phyloP scores from a whole-genome alignment of 2,888 invertebrate species.

The Ectropis crepuscularia region DNA sequence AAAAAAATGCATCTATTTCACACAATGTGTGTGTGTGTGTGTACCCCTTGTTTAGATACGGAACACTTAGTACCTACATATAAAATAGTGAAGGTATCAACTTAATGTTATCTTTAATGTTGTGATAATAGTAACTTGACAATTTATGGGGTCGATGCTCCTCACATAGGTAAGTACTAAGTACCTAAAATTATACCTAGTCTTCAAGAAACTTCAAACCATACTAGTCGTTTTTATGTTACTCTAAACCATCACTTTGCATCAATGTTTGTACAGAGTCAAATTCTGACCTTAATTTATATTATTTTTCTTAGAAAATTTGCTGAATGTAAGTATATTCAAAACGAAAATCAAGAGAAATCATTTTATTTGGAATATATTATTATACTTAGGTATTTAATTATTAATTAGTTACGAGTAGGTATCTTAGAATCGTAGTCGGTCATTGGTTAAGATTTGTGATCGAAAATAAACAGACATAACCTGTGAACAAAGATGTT shows the following conservation, averaged over 20 bases:
- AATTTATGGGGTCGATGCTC: conserved; percentile 32
- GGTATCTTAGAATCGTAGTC: no score
- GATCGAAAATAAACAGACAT: no score
- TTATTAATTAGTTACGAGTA: no score
- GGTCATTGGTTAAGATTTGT: no score
- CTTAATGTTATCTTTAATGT: conserved; percentile 19
- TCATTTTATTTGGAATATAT: no score
- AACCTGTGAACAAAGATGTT: no score
- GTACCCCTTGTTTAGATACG: no score
- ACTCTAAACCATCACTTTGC: neutral
- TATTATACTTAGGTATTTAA: no score
- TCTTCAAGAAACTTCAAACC: conserved; percentile 1
- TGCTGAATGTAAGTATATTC: conserved; percentile 15
- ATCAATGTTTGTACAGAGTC: conserved; percentile 5
- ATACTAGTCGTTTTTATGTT: conserved; percentile 5
- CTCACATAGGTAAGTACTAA: conserved; percentile 11
- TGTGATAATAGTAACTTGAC: conserved; percentile 3
- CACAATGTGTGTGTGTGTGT: no score
- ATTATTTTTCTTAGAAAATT: conserved; percentile 5
- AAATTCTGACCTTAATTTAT: conserved; percentile 2
- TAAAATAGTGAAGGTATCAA: conserved; percentile 13
- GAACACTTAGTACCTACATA: no score
- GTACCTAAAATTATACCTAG: conserved; percentile 2
- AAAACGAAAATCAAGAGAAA: no score
- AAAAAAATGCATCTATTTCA: no score